Evolutionary conservation across 2,113 vertebrate species (phyloP), one percentile per base, ranked within the genome.

Genomic region (Rynchops niger): DNA sequence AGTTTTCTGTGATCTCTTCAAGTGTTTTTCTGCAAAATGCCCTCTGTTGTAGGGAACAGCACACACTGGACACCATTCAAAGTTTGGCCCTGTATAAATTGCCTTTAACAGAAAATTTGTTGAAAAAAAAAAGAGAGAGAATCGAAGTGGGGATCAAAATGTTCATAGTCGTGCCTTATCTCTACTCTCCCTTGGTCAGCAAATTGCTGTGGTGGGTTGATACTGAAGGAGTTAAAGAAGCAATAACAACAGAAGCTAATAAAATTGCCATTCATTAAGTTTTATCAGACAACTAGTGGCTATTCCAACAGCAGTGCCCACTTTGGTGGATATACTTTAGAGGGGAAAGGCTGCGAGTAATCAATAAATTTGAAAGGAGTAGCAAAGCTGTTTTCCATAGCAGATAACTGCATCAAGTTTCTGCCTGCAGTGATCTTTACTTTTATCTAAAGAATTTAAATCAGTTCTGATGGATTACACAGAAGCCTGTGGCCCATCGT

Each of bases 241-340:
- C 78, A 82, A n/a, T 77, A 92, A 81, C 65, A 90, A 59, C 53
- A 86, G 76, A 92, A 93, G 58, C 71, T 80, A 86, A 92, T 95
- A 65, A 86, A 95, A 76, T 82, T 53, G 73, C 30, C 66, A 45
- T 81, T 92, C 7, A 3, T 88, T 92, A 72, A 50, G 40, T 76
- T 95, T 95, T 86, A 42, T 89, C 83, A 76, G 73, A 40, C 77
- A 88, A 27, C 65, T 59, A 47, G 65, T 83, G 85, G 49, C 79
- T 86, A 6, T 90, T 96, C 43, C 62, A 77, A 52, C 43, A 87
- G 40, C 66, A 40, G 45, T 52, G 30, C 69, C 70, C 30, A 19
- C 50, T 78, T 83, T 34, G 45, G 45, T 69, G 49, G 63, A 78
- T 58, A 36, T 6, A 10, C n/a, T 94, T 86, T 18, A 34, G 30